These are phyloP conservation scores for Tenthredo scrophulariae DNA, from an alignment of 2,888 invertebrate genomes.

Conservation along the genomic window DNA sequence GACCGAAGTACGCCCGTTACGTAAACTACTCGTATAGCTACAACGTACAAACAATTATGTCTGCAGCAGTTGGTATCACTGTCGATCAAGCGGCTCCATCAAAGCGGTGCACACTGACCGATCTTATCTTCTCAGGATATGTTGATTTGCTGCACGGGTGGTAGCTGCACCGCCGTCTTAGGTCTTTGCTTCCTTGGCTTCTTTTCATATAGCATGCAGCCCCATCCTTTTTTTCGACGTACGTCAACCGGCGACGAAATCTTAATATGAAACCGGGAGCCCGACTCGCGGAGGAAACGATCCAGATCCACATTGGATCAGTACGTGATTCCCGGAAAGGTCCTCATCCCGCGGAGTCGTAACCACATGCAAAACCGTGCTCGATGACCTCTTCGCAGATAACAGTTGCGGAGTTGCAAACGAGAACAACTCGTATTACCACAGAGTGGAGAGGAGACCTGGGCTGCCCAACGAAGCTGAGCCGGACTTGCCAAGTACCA, in stretches of 20 bases:
- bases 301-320: constrained; percentile 69
- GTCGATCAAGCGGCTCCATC: constrained; percentile 57
- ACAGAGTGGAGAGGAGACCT: not conserved
- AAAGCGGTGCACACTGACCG: constrained; percentile 49
- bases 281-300: constrained; percentile 59
- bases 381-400: constrained; percentile 69
- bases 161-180: constrained; percentile 36
- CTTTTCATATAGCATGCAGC: not conserved
- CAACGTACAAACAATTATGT: constrained; percentile 54
- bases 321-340: constrained; percentile 68
- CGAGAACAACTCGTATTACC: constrained; percentile 60
- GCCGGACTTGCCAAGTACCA: constrained; percentile 3
- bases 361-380: constrained; percentile 64
- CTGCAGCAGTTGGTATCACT: constrained; percentile 54
- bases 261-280: constrained; percentile 56
- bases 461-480: not conserved
- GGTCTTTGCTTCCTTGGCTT: not conserved
- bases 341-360: constrained; percentile 56
- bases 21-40: constrained; percentile 45
- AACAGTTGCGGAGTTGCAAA: constrained; percentile 59
- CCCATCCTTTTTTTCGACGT: not conserved
- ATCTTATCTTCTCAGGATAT: constrained; percentile 52
- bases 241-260: constrained; percentile 59
- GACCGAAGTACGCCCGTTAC: constrained; percentile 25
- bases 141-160: constrained; percentile 55